Conservation (phyloP, 2,888 invertebrate genomes). For the Orgyia antiqua region DNA sequence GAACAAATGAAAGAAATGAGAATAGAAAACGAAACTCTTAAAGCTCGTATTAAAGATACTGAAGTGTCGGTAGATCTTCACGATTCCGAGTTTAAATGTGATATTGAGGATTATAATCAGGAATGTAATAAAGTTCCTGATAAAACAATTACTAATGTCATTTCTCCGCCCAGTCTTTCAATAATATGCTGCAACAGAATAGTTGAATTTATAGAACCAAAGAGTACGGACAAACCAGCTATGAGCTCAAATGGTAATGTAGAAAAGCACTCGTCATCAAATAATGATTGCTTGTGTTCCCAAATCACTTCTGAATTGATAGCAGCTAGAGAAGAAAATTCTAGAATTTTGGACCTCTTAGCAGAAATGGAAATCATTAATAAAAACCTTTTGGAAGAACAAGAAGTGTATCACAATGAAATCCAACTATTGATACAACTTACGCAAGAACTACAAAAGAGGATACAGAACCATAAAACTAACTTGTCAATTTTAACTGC, state of each 20-base stretch:
- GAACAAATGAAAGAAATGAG: constrained; percentile 39
- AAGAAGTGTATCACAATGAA: constrained; percentile 45
- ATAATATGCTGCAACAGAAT: constrained; percentile 56
- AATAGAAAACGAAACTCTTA: constrained; percentile 42
- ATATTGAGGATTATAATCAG: constrained; percentile 8
- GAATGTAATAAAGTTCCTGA: constrained; percentile 1
- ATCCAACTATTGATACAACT: constrained; percentile 46
- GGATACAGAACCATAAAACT: constrained; percentile 56
- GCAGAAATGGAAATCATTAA: constrained; percentile 38
- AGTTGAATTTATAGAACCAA: constrained; percentile 38
- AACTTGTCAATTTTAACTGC: constrained; percentile 63
- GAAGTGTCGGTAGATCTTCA: constrained; percentile 7
- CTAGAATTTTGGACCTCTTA: constrained; percentile 28
- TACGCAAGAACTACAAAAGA: constrained; percentile 56
- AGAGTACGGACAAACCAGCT: constrained; percentile 26
- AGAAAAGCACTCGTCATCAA: constrained; percentile 4
- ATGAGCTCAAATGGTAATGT: constrained; percentile 22
- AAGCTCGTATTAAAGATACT: constrained; percentile 17
- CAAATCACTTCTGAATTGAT: constrained; percentile 27
- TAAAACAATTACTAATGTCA: constrained; percentile 10
- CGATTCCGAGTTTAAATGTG: constrained; percentile 11
- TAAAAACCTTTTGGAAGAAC: constrained; percentile 41
- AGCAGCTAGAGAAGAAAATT: constrained; percentile 36
- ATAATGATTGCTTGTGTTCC: constrained; percentile 33
- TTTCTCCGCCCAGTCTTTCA: constrained; percentile 51